phyloP scores from a whole-genome alignment of 2,113 vertebrate genomes.

The Anseranas semipalmata region DNA sequence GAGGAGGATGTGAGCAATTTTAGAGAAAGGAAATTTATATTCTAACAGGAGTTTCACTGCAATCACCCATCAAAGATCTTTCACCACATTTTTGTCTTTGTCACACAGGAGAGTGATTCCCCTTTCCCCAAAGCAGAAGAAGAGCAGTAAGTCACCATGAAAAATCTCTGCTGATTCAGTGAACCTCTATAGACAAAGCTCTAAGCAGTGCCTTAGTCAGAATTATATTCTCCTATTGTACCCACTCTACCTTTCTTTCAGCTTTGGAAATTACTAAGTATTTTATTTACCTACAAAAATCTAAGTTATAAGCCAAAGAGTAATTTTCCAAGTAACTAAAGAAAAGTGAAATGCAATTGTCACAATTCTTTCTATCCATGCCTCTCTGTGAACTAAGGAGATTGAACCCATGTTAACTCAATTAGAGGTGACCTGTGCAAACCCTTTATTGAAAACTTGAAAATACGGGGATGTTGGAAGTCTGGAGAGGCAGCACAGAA shows the following conservation, averaged over 20 bases:
- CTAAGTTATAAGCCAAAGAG: background rate
- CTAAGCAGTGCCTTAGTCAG: background rate
- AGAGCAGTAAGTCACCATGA: background rate
- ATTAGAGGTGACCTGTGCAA: background rate
- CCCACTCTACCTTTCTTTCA: background rate
- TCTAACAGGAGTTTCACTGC: background rate
- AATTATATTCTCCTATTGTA: background rate
- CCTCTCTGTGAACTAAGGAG: background rate
- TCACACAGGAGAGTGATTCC: background rate
- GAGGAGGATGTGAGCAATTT: background rate
- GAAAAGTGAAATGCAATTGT: background rate
- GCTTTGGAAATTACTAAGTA: background rate
- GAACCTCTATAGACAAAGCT: background rate
- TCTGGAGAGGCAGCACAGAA: background rate
- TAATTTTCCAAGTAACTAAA: background rate
- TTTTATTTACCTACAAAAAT: background rate
- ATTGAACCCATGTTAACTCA: rapidly evolving
- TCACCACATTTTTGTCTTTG: background rate
- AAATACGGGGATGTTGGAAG: background rate
- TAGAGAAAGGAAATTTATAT: background rate
- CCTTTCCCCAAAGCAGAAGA: background rate
- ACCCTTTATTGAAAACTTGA: background rate
- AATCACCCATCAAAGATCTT: background rate
- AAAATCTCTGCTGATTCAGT: background rate
- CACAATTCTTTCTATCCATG: background rate